Evolutionary conservation across 2,113 vertebrate genomes (phyloP).

Genomic region (Columba livia): DNA sequence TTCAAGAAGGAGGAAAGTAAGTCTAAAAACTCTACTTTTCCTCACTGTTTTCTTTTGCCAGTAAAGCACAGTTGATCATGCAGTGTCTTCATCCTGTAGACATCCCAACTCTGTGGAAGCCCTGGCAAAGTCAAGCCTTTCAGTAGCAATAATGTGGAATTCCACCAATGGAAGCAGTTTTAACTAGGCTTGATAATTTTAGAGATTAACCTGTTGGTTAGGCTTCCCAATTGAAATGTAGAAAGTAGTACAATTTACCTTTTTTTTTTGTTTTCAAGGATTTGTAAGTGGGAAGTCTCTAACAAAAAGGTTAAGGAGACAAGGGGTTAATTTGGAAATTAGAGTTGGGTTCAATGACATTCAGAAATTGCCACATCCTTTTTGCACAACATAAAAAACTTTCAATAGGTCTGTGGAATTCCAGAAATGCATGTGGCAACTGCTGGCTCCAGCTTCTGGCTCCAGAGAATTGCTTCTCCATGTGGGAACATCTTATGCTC

Average conservation of each 20-base stretch:
- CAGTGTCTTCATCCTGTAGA: background rate
- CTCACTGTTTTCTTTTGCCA: background rate
- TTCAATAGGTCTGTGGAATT: background rate
- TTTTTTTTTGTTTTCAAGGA: background rate
- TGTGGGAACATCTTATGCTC: background rate
- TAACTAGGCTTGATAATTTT: background rate
- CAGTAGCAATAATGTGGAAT: background rate
- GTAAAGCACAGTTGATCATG: background rate
- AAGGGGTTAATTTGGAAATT: background rate
- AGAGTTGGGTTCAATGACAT: background rate
- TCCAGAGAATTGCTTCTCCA: background rate
- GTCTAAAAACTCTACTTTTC: background rate
- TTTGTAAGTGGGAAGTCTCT: background rate
- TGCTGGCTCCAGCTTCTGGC: background rate
- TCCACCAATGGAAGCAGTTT: background rate
- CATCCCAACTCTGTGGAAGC: background rate
- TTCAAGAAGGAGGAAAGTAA: background rate
- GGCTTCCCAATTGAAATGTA: background rate
- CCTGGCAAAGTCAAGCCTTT: background rate
- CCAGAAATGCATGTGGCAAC: background rate
- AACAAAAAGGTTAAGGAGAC: background rate
- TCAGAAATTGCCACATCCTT: constrained; percentile 11
- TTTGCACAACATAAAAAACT: background rate
- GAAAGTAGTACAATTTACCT: background rate
- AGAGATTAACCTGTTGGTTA: background rate